phyloP scores from a whole-genome alignment of 1,140 invertebrate genomes.

The Aphis gossypii region DNA sequence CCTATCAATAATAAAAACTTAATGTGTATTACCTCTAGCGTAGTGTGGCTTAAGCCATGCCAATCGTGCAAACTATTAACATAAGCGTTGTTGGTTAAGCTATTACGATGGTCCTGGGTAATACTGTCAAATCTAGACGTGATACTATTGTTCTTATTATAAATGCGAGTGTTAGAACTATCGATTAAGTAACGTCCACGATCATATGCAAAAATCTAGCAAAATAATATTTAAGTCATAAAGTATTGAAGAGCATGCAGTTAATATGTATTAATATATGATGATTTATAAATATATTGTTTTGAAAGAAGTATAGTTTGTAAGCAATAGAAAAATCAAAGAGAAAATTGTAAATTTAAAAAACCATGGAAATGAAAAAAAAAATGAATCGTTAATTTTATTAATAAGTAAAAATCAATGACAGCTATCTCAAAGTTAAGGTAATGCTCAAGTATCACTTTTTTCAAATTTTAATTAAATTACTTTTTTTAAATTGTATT shows the following conservation, averaged over 20 bases:
- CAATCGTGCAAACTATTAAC: conserved; percentile 48
- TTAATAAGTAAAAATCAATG: no score
- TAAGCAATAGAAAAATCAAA: conserved; percentile 26
- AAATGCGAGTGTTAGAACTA: conserved; percentile 17
- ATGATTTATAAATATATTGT: conserved; percentile 7
- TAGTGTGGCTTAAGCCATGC: conserved; percentile 29
- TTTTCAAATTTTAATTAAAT: not conserved
- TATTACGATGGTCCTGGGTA: conserved; percentile 51
- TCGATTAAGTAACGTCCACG: conserved; percentile 44
- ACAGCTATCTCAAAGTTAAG: no score
- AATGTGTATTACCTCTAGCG: conserved; percentile 53
- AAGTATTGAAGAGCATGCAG: conserved; percentile 47
- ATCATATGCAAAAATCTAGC: conserved; percentile 45
- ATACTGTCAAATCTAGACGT: conserved; percentile 32
- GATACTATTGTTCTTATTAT: conserved; percentile 36
- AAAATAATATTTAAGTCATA: conserved; percentile 57
- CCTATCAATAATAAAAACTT: not conserved
- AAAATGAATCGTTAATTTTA: no score
- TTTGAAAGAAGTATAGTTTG: not conserved
- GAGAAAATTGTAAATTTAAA: not conserved
- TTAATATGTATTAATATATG: not conserved
- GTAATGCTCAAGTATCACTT: not conserved
- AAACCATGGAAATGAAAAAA: not conserved
- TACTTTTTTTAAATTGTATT: not conserved
- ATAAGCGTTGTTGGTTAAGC: conserved; percentile 29